Evolutionary conservation across 35 echinoderm and acorn worm genomes (phyloP).

Genomic region (Apostichopus japonicus): DNA sequence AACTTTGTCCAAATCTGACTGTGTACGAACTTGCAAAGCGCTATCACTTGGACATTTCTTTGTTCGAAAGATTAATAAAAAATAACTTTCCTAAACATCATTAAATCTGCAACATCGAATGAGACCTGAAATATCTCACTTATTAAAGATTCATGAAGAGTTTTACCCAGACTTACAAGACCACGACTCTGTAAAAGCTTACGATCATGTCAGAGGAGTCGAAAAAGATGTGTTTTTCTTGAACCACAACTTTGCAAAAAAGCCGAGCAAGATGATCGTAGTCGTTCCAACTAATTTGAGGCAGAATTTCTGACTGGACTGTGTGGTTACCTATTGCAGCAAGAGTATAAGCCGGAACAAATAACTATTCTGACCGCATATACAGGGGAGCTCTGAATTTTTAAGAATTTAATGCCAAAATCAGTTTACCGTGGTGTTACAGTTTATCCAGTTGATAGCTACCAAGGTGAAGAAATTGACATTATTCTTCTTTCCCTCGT

Average conservation of each 20-base stretch:
- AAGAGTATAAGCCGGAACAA: slow-evolving; percentile 58
- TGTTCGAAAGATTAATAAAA: slow-evolving; percentile 92
- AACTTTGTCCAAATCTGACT: slow-evolving; percentile 94
- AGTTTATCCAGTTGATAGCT: slow-evolving; percentile 59
- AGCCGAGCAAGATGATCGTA: slow-evolving; percentile 61
- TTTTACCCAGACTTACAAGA: slow-evolving; percentile 59
- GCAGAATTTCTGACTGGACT: slow-evolving; percentile 50
- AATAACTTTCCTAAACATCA: slow-evolving; percentile 69
- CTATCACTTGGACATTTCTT: slow-evolving; percentile 84
- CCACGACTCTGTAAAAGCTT: slow-evolving; percentile 53
- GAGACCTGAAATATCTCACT: slow-evolving; percentile 74
- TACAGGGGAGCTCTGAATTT: slow-evolving; percentile 48
- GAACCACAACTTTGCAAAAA: slow-evolving; percentile 51
- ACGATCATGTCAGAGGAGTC: slow-evolving; percentile 58
- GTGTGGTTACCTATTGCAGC: slow-evolving; percentile 59
- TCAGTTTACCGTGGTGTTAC: slow-evolving; percentile 41
- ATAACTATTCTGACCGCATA: slow-evolving; percentile 72
- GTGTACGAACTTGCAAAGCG: slow-evolving; percentile 82
- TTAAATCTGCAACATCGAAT: slow-evolving; percentile 85
- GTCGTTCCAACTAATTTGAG: slow-evolving; percentile 80
- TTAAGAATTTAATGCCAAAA: slow-evolving; percentile 43
- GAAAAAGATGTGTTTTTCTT: slow-evolving; percentile 71
- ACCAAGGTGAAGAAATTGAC: slow-evolving; percentile 83
- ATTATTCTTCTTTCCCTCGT: slow-evolving; percentile 73
- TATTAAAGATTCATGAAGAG: slow-evolving; percentile 66